These are phyloP conservation scores for Liasis olivaceus DNA, from an alignment of 2,797 vertebrate genomes.

Conservation along the genomic window DNA sequence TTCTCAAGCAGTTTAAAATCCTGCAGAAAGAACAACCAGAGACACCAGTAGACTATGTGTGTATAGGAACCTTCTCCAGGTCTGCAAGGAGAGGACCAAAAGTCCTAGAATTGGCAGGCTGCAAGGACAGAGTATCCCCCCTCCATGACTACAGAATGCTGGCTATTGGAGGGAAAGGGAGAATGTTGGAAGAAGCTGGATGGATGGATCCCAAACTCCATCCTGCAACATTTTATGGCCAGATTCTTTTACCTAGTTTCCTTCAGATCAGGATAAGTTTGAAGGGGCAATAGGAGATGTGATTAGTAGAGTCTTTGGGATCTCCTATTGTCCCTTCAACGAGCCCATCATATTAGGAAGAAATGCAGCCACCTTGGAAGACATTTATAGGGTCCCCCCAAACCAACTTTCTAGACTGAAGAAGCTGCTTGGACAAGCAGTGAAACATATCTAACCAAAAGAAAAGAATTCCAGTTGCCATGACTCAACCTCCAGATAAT, in stretches of 20 bases:
- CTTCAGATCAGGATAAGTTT: background rate
- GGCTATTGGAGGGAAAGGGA: background rate
- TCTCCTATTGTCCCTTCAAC: too few species aligned
- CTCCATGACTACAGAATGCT: background rate
- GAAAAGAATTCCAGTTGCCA: too few species aligned
- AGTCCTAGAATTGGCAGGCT: background rate
- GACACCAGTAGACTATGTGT: background rate
- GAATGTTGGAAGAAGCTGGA: background rate
- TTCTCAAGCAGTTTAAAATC: background rate
- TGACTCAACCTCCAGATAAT: too few species aligned
- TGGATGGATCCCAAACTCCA: background rate
- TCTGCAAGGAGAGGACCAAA: background rate
- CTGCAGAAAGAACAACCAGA: background rate
- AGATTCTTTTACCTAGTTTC: background rate
- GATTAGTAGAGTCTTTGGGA: too few species aligned
- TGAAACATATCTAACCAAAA: too few species aligned
- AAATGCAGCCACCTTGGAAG: too few species aligned
- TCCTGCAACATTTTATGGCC: background rate
- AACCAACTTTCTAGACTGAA: too few species aligned
- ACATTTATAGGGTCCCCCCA: too few species aligned
- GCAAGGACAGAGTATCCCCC: background rate
- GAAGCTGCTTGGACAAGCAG: too few species aligned
- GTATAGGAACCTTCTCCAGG: background rate
- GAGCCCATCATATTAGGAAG: too few species aligned
- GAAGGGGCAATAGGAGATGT: too few species aligned